These are phyloP conservation scores for Caranx melampygus DNA, from an alignment of 2,113 vertebrate species.

Conservation along the genomic window DNA sequence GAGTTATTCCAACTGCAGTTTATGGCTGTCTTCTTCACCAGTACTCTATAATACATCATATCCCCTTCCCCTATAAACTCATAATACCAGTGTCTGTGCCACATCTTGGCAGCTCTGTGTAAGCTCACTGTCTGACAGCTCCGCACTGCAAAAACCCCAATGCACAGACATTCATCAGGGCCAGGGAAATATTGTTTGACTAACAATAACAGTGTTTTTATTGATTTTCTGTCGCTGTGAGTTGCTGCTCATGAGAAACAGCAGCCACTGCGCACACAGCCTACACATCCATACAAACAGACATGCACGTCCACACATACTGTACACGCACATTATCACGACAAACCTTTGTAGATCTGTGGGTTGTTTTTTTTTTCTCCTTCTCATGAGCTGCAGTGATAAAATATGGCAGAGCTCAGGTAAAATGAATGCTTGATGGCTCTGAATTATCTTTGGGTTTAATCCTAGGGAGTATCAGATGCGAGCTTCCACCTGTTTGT, in stretches of 20 bases:
- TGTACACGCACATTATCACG: slow-evolving; percentile 2
- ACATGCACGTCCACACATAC: background rate
- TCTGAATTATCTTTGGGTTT: slow-evolving; percentile 47
- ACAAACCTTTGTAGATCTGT: background rate
- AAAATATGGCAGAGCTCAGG: slow-evolving; percentile 67
- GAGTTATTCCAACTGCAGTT: background rate
- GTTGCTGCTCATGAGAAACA: slow-evolving; percentile 53
- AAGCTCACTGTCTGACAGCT: slow-evolving; percentile 37
- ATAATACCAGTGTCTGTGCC: background rate
- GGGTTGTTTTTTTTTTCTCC: background rate
- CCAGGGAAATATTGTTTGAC: slow-evolving; percentile 42
- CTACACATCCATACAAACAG: background rate
- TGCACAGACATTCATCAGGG: slow-evolving; percentile 37
- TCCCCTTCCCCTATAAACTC: slow-evolving; percentile 16
- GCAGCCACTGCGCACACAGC: background rate
- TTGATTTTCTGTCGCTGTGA: slow-evolving; percentile 64
- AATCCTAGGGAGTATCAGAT: slow-evolving; percentile 56
- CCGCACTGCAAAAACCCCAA: background rate
- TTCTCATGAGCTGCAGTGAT: slow-evolving; percentile 27
- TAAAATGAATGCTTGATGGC: slow-evolving; percentile 51
- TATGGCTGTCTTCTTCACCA: background rate
- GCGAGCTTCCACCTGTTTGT: slow-evolving; percentile 31
- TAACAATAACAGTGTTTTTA: slow-evolving; percentile 64
- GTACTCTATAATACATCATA: background rate
- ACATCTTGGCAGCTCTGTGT: slow-evolving; percentile 11